A percentile compares a stretch with the other conserved stretches of the same genome.
Evolutionary conservation across 2,888 invertebrate species (phyloP).

Genomic region (Leucozona laternaria): DNA sequence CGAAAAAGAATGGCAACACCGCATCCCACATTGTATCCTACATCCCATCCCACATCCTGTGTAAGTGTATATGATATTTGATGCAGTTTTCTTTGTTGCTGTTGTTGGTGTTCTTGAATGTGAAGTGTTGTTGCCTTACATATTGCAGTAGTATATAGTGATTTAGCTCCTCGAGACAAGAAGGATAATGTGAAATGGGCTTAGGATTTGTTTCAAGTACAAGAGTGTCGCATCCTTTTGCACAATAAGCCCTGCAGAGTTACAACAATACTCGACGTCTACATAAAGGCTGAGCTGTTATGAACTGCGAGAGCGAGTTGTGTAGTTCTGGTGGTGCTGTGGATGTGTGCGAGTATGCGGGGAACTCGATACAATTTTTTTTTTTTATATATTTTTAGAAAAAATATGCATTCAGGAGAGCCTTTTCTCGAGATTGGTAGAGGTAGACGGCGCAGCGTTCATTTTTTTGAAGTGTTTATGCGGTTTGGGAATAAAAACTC

Average conservation of each 20-base stretch:
- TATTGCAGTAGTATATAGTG: constrained; percentile 22
- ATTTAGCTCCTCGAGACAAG: constrained; percentile 62
- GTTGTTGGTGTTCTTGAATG: constrained; percentile 14
- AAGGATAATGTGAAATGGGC: constrained; percentile 66
- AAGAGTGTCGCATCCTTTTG: constrained; percentile 71
- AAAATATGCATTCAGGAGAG: constrained; percentile 55
- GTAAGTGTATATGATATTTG: constrained; percentile 53
- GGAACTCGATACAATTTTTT: constrained; percentile 16
- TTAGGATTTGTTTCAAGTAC: constrained; percentile 72
- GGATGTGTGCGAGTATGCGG: neutral
- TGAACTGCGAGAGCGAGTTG: constrained; percentile 33
- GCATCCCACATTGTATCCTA: constrained; percentile 33
- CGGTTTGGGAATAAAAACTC: constrained; percentile 1
- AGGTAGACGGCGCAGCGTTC: neutral
- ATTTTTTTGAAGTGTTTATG: neutral
- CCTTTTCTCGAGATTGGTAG: constrained; percentile 1
- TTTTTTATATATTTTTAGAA: neutral
- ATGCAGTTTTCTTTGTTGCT: constrained; percentile 54
- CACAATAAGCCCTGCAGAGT: constrained; percentile 61
- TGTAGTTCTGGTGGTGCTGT: neutral
- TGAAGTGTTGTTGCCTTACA: constrained; percentile 13
- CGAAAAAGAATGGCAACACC: constrained; percentile 18
- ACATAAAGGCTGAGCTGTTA: constrained; percentile 55
- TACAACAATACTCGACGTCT: constrained; percentile 55
- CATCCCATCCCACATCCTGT: constrained; percentile 30